A percentile compares a stretch with the other conserved stretches of the same genome.
Conservation (phyloP, 2,888 invertebrate genomes). For the Drosophila mayaguana region DNA sequence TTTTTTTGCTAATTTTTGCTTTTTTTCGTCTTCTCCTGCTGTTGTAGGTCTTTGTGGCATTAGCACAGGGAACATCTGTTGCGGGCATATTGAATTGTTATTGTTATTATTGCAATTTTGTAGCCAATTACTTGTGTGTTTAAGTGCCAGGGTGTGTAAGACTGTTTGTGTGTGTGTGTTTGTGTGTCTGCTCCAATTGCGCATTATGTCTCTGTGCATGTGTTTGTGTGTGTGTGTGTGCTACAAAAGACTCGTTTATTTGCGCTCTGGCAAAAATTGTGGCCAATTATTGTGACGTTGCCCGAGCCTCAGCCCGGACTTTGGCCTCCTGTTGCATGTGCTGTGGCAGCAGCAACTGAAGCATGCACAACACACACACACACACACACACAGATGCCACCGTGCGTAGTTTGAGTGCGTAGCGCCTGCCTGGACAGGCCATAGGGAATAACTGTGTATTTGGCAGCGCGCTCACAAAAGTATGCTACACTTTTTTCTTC, state of each 20-base stretch:
- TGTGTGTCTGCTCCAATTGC: slow-evolving; percentile 13
- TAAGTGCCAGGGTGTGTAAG: slow-evolving; percentile 29
- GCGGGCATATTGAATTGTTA: slow-evolving; percentile 78
- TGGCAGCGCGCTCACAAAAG: slow-evolving; percentile 33
- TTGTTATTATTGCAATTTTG: slow-evolving; percentile 81
- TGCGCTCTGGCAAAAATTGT: slow-evolving; percentile 37
- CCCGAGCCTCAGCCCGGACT: slow-evolving; percentile 13
- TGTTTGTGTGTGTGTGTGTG: slow-evolving; percentile 25
- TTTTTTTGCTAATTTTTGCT: background rate
- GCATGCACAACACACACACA: slow-evolving; percentile 2
- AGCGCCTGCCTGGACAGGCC: background rate
- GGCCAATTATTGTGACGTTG: slow-evolving; percentile 60
- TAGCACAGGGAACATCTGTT: slow-evolving; percentile 65
- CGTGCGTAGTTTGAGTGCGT: background rate
- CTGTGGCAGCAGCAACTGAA: slow-evolving; percentile 13
- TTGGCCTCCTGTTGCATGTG: slow-evolving; percentile 74
- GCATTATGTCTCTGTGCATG: slow-evolving; percentile 20
- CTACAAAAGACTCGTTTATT: slow-evolving; percentile 38
- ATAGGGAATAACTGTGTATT: slow-evolving; percentile 16
- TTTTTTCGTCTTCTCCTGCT: background rate
- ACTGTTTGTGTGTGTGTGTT: slow-evolving; percentile 18
- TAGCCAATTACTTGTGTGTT: slow-evolving; percentile 73
- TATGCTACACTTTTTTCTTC: slow-evolving; percentile 43
- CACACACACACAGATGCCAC: background rate
- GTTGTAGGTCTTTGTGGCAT: slow-evolving; percentile 37